Base-by-base conservation (phyloP, 2,888 invertebrate genomes). In the Eupithecia abbreviata region DNA sequence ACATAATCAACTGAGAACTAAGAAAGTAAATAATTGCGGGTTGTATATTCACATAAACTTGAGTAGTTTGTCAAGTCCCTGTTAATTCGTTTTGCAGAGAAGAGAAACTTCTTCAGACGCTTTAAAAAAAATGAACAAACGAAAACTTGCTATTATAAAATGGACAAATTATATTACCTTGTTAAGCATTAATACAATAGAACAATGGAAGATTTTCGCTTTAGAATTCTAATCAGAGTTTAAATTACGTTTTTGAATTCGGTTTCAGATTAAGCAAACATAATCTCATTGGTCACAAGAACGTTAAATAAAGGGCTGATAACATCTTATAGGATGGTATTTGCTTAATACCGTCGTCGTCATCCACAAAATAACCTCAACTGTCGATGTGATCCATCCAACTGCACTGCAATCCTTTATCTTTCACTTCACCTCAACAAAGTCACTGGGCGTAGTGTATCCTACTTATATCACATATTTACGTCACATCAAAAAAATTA, bases 321-420 rank as follows among this genome's bases (percentile, higher is more conserved):
- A 3, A 18, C 6, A 9, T 55, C 2, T 30, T 12, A 30, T 7
- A 62, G n/a, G 0, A 45, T n/a, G 4, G 43, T n/a, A 15, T 45
- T 67, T 30, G 51, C 45, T 71, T 49, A 41, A 9, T 41, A 15
- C 18, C 30, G 66, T 66, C 66, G 74, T 74, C 76, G 76, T 79
- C 30, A 30, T 30, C 77, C 80, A 82, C 75, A 77, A 80, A 82
- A 73, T 78, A 80, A 82, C 80, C 79, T 82, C 79, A 74, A 76
- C 77, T 69, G 78, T 76, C 76, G 75, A 79, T 72, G 76, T 73
- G 77, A 77, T 73, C 76, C 76, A 77, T 73, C 76, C 76, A 79
- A 78, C 76, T 67, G 77, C 91, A 91, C 91, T 90, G 91, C 88
- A 89, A 91, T 91, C 91, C 91, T 88, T 86, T 86, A 85, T 86